phyloP scores from a whole-genome alignment of 2,888 invertebrate genomes.

The Lepidocyrtoides sp. region DNA sequence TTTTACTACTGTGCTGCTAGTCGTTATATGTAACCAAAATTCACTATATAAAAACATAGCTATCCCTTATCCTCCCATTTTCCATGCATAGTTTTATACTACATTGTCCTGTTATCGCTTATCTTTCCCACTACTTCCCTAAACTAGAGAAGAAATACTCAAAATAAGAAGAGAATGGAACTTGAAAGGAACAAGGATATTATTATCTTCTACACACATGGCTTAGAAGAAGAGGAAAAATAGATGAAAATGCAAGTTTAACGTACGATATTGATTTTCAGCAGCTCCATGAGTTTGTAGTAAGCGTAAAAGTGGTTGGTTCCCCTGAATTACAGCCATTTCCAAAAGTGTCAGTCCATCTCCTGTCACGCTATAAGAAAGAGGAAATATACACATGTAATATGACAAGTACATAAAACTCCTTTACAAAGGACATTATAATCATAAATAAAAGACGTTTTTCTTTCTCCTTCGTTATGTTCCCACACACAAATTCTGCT shows the following conservation, averaged over 20 bases:
- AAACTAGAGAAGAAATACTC: background rate
- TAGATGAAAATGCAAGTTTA: background rate
- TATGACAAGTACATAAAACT: no score
- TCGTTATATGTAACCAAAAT: no score
- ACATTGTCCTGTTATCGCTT: slow-evolving; percentile 46
- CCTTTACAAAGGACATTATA: slow-evolving; percentile 11
- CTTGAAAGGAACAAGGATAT: background rate
- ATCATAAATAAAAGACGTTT: slow-evolving; percentile 43
- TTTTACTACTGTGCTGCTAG: no score
- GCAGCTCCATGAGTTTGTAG: slow-evolving; percentile 95
- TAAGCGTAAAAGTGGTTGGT: slow-evolving; percentile 95
- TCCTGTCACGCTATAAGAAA: slow-evolving; percentile 79
- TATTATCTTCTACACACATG: background rate
- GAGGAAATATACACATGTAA: background rate
- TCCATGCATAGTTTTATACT: no score
- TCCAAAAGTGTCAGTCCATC: slow-evolving; percentile 97
- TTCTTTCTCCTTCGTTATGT: background rate
- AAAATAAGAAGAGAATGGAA: background rate
- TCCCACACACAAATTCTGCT: background rate
- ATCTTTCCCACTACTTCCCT: slow-evolving; percentile 8
- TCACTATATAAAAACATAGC: no score
- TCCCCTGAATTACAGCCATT: slow-evolving; percentile 96
- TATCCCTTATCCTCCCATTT: background rate
- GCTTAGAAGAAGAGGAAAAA: background rate
- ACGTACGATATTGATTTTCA: slow-evolving; percentile 94